Conservation (phyloP, 2,113 vertebrate genomes). For the Callaeas wilsoni region DNA sequence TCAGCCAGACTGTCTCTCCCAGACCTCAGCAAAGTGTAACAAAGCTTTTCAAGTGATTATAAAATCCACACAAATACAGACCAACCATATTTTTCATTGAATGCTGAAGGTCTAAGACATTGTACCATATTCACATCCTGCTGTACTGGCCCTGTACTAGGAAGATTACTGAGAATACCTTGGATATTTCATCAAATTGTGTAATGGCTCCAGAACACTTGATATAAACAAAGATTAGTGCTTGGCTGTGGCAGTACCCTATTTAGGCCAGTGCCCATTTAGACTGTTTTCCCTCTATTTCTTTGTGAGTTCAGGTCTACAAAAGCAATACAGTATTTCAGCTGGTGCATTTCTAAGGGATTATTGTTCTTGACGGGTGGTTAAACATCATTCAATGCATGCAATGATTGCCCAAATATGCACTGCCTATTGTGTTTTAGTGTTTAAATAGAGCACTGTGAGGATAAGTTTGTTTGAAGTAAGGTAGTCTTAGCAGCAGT, state of each 20-base stretch:
- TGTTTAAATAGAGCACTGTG: constrained; percentile 39
- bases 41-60: neutral
- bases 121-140: neutral
- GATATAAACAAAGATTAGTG: neutral
- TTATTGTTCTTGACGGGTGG: constrained; percentile 50
- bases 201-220: neutral
- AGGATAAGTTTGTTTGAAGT: constrained; percentile 57
- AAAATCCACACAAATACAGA: neutral
- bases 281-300: constrained; percentile 15
- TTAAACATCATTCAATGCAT: constrained; percentile 50
- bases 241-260: neutral
- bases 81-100: neutral
- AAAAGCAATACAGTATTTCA: constrained; percentile 46
- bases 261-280: constrained; percentile 48
- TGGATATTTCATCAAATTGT: neutral
- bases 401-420: constrained; percentile 59
- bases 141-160: neutral
- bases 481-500: constrained; percentile 19
- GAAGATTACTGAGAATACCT: neutral
- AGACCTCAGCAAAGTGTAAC: neutral
- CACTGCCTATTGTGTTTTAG: constrained; percentile 49
- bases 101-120: neutral
- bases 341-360: constrained; percentile 51
- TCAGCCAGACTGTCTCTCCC: neutral
- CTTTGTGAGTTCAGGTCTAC: constrained; percentile 35